Evolutionary conservation across 2,888 invertebrate species (phyloP), one percentile per base, ranked within the genome.

Genomic region (Lordiphosa fenestrarum): DNA sequence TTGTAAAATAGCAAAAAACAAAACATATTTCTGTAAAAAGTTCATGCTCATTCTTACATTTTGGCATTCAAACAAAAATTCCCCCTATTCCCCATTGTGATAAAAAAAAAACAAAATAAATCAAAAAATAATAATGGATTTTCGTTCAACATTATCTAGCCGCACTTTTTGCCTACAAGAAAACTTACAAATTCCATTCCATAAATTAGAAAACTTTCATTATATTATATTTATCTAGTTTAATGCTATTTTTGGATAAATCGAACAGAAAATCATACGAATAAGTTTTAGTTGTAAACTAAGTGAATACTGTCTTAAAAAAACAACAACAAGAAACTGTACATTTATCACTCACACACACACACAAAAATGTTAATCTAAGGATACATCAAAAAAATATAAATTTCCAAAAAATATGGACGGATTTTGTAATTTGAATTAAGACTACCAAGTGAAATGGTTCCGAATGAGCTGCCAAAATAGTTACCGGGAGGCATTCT

Each of bases 121-220:
- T 74, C 74, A 69, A 62, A 64, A 76, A 66, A 72, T 81, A 81
- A 81, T 81, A 81, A 74, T 77, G 61, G 60, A 62, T 64, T 51
- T 47, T 15, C 15, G 60, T 73, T 68, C 7, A 73, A 60, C 74
- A 73, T 66, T 61, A 71, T 64, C 58, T 68, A 72, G 77, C 82
- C 77, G 82, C 82, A 81, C 70, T 80, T 77, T 80, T 44, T 44
- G 77, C 77, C 77, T 71, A 70, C 72, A 77, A 74, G 68, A 70
- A 70, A 68, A 81, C 72, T 69, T 65, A 64, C 42, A 44, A 69
- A 60, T 71, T 71, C 61, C 57, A 71, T 62, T 59, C 47, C 50
- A 62, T 75, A 56, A 52, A 56, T 38, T 36, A 64, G 5, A 51
- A 73, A 75, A 60, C 30, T 30, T 67, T 63, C 76, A 80, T 80